A percentile compares a stretch with the other conserved stretches of the same genome.
phyloP scores from a whole-genome alignment of 1,140 invertebrate species.

The Nasonia longicornis region DNA sequence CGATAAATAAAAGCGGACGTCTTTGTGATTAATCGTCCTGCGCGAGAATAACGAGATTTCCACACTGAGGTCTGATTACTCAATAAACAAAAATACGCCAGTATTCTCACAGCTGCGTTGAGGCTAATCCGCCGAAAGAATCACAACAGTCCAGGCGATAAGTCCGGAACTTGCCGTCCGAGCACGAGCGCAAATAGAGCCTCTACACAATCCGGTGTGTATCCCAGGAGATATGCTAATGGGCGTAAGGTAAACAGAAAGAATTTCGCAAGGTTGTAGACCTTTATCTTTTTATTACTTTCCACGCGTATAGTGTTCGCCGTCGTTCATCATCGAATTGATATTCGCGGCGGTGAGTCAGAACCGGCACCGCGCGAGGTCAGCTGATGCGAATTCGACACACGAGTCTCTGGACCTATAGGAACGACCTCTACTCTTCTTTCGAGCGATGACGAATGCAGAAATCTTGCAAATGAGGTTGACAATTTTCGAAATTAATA shows the following conservation, averaged over 20 bases:
- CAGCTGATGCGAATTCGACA: neutral
- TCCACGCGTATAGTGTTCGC: neutral
- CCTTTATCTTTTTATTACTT: constrained; percentile 37
- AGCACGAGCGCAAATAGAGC: neutral
- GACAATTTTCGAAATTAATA: constrained; percentile 2
- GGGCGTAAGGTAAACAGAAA: neutral
- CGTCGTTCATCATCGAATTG: constrained; percentile 18
- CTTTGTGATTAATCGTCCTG: neutral
- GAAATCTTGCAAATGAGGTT: constrained; percentile 7
- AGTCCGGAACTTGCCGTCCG: neutral
- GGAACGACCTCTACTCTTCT: neutral
- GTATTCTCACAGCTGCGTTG: neutral
- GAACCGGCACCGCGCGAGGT: neutral
- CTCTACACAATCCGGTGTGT: neutral
- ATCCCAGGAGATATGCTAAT: neutral
- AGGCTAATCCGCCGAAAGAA: neutral
- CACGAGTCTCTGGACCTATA: too few relatives aligned
- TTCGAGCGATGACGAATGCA: neutral
- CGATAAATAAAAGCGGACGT: neutral
- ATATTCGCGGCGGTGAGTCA: neutral
- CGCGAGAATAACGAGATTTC: neutral
- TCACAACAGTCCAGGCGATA: neutral
- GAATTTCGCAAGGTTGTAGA: constrained; percentile 14
- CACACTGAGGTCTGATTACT: neutral
- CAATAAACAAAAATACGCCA: neutral